A percentile compares a stretch with the other conserved stretches of the same genome.
Evolutionary conservation across 2,888 invertebrate species (phyloP).

Genomic region (Rutpela maculata): DNA sequence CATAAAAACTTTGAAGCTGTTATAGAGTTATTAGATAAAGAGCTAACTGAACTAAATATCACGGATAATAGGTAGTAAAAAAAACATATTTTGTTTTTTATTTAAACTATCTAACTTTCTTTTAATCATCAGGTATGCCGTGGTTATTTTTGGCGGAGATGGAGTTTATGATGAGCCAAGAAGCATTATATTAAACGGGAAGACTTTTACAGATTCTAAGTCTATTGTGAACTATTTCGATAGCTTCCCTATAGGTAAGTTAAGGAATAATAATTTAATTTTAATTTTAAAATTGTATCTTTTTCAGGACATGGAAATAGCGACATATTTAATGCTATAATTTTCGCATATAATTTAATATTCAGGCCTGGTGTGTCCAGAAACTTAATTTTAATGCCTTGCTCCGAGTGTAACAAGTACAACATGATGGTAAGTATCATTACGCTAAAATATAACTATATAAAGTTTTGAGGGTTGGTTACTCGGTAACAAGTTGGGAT

Average conservation of each 20-base stretch:
- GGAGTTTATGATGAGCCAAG: constrained; percentile 84
- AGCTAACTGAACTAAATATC: constrained; percentile 78
- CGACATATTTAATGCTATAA: constrained; percentile 87
- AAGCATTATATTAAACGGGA: constrained; percentile 83
- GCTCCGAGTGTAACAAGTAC: constrained; percentile 82
- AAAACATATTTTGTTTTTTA: not conserved
- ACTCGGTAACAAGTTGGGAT: not conserved
- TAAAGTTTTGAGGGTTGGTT: not conserved
- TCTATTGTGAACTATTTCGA: constrained; percentile 82
- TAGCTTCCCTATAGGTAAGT: constrained; percentile 80
- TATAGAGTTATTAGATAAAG: constrained; percentile 81
- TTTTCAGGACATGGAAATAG: constrained; percentile 76
- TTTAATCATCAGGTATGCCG: constrained; percentile 80
- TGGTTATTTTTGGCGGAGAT: constrained; percentile 88
- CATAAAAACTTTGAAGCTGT: constrained; percentile 83
- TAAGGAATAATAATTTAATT: constrained; percentile 39
- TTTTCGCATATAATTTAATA: constrained; percentile 82
- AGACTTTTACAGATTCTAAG: constrained; percentile 81
- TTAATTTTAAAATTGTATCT: constrained; percentile 16
- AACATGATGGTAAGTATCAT: constrained; percentile 80
- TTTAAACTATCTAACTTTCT: not conserved
- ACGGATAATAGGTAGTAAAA: constrained; percentile 80
- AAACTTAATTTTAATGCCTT: constrained; percentile 88
- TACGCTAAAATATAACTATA: not conserved
- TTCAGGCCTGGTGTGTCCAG: constrained; percentile 91